Conservation (phyloP, 2,888 invertebrate species). For the Myathropa florea region DNA sequence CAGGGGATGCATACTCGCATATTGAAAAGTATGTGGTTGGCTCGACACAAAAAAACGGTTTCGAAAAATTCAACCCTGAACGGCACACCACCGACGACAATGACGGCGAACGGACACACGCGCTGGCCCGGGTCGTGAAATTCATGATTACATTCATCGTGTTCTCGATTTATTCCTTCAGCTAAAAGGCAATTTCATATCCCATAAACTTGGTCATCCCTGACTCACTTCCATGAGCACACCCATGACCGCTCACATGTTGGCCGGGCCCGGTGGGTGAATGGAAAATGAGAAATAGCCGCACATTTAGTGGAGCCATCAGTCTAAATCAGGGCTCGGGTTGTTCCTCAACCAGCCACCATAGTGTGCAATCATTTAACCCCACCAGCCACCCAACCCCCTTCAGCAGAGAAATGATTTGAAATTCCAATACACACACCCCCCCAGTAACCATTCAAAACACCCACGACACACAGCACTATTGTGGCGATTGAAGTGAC, state of each 20-base stretch:
- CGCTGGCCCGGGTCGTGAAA: slow-evolving; percentile 43
- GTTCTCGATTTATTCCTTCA: slow-evolving; percentile 31
- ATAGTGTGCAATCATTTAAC: slow-evolving; percentile 33
- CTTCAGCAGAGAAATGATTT: slow-evolving; percentile 4
- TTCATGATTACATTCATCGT: slow-evolving; percentile 54
- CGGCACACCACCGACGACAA: neutral
- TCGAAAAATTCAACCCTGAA: no score
- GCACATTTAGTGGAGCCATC: slow-evolving; percentile 57
- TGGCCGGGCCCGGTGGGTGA: neutral
- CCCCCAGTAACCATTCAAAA: neutral
- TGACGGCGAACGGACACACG: neutral
- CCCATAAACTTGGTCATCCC: slow-evolving; percentile 31
- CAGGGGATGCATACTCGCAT: slow-evolving; percentile 21
- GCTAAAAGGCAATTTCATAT: slow-evolving; percentile 49
- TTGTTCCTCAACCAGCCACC: neutral
- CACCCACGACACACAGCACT: neutral
- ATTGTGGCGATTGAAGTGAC: neutral
- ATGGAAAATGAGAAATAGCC: slow-evolving; percentile 51
- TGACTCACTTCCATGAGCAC: slow-evolving; percentile 15
- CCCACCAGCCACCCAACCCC: neutral
- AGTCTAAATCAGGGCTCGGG: slow-evolving; percentile 57
- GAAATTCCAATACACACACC: slow-evolving; percentile 31
- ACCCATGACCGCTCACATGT: neutral
- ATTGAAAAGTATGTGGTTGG: neutral
- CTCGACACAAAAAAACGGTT: no score